Evolutionary conservation across 2,888 invertebrate genomes (phyloP), one percentile per base, ranked within the genome.

Genomic region (Schizotus pectinicornis): DNA sequence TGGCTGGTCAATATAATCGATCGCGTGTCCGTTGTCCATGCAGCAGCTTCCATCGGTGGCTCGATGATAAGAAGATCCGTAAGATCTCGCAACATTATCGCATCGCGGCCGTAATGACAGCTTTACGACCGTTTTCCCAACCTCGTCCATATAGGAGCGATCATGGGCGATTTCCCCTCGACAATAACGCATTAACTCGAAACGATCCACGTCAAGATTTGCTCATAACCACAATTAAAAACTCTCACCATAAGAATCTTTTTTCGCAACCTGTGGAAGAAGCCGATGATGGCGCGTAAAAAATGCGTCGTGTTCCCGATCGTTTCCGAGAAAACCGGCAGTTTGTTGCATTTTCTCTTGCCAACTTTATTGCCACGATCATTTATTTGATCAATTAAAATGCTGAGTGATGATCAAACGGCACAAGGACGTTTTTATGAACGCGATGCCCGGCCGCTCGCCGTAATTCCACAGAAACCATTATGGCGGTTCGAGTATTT

Each of bases 371-470:
- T 56, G 62, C 66, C 14, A 63, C 56, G 61, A 67, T 69, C 67
- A 67, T 68, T 58, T 45, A 64, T 66, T 68, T 67, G 61, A 67
- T 70, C 65, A 69, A 65, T 64, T 69, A 63, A 64, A 62, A 64
- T 61, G 56, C 56, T 52, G 36, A 41, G 47, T 38, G 30, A 13
- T 39, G 32, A n/a, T 11, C 33, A 60, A 61, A 57, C 53, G 53
- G 42, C 46, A 53, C 48, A 59, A 52, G 48, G 41, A 52, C 49
- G 42, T 33, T 45, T 59, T 54, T 53, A 53, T 59, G 38, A 41
- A 31, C 32, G n/a, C n/a, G 32, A 41, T 45, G 51, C 52, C 49
- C 56, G 43, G 32, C 42, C 34, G 45, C 11, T 46, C 56, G 56
- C 39, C 43, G 42, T 42, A 50, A 51, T 56, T 64, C 59, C 62